Evolutionary conservation across 2,113 vertebrate genomes (phyloP).

Genomic region (Phasianus colchicus): DNA sequence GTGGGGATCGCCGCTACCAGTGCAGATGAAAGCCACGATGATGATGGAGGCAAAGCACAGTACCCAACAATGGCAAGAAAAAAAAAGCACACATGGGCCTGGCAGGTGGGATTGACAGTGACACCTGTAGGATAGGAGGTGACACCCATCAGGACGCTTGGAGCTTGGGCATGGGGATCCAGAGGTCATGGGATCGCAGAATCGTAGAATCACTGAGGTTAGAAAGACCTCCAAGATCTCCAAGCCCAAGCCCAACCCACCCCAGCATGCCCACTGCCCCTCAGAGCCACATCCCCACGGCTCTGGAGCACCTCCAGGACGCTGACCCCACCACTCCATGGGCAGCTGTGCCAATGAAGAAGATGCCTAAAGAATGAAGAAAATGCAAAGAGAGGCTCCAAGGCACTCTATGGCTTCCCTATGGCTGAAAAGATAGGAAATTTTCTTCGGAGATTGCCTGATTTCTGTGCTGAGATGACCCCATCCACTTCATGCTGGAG

Average conservation of each 20-base stretch:
- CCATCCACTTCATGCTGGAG: background rate
- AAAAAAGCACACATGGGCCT: background rate
- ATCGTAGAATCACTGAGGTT: too few relatives aligned
- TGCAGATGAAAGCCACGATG: background rate
- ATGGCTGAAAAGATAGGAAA: rapidly evolving
- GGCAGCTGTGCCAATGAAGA: too few relatives aligned
- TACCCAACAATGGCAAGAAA: background rate
- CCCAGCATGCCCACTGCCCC: too few relatives aligned
- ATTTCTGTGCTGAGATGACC: background rate
- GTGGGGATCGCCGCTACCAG: slow-evolving; percentile 32
- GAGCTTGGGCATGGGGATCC: background rate
- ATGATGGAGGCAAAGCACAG: background rate
- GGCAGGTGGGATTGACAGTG: background rate
- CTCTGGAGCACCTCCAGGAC: too few relatives aligned
- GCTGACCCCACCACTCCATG: too few relatives aligned
- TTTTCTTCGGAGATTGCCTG: background rate
- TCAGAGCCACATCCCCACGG: too few relatives aligned
- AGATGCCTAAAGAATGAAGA: too few relatives aligned
- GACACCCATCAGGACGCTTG: rapidly evolving
- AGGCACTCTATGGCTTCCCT: background rate
- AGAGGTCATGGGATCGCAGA: too few relatives aligned
- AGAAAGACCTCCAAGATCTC: too few relatives aligned
- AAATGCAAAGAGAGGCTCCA: background rate
- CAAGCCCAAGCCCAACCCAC: too few relatives aligned
- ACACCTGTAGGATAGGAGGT: background rate